A percentile compares a stretch with the other conserved stretches of the same genome.
phyloP scores from a whole-genome alignment of 1,140 invertebrate genomes.

The Uloborus diversus region DNA sequence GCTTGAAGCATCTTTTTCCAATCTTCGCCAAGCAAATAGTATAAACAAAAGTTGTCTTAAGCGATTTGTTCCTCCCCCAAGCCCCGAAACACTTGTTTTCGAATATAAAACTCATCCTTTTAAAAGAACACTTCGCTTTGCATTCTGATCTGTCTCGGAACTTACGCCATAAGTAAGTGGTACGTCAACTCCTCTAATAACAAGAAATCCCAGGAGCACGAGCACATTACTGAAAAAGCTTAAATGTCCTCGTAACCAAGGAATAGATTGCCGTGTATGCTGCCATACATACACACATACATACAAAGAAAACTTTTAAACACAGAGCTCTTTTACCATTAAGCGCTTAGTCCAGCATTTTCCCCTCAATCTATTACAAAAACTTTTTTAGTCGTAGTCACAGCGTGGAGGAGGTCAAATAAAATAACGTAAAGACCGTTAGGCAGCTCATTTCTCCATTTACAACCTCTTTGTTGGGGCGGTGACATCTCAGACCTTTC shows the following conservation, averaged over 20 bases:
- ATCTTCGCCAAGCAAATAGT: too few relatives aligned
- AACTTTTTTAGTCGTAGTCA: neutral
- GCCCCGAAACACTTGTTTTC: neutral
- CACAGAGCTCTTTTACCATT: neutral
- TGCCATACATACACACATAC: neutral
- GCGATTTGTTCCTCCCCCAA: neutral
- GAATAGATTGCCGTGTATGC: neutral
- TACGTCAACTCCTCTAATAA: neutral
- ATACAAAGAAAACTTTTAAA: slow-evolving; percentile 28
- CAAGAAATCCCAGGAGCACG: neutral
- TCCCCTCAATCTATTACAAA: slow-evolving; percentile 40
- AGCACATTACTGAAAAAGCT: slow-evolving; percentile 17
- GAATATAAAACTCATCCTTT: neutral
- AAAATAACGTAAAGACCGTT: slow-evolving; percentile 28
- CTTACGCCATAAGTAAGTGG: neutral
- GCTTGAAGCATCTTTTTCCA: too few relatives aligned
- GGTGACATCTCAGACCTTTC: slow-evolving; percentile 43
- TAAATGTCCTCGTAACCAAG: slow-evolving; percentile 12
- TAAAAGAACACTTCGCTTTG: neutral
- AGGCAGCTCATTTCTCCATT: slow-evolving; percentile 22
- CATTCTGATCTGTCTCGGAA: neutral
- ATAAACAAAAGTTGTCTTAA: neutral
- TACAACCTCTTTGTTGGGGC: slow-evolving; percentile 19
- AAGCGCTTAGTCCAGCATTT: neutral
- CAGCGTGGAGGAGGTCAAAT: neutral